Evolutionary conservation across 1,140 invertebrate genomes (phyloP).

Genomic region (Drosophila truncata): DNA sequence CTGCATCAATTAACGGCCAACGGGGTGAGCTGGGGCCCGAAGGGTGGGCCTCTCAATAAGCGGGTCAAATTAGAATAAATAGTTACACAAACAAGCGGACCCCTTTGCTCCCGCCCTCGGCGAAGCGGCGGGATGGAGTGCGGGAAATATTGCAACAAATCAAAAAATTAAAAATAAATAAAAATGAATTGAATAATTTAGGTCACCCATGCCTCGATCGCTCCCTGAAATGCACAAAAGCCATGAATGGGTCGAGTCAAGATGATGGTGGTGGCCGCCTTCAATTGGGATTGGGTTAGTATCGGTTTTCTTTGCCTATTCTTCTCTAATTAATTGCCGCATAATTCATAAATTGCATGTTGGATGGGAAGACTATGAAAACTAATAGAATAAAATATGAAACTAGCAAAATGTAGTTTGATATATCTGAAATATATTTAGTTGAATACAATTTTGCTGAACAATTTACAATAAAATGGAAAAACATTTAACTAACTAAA

Average conservation of each 20-base stretch:
- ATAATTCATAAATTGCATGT: constrained; percentile 73
- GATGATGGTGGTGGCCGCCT: constrained; percentile 28
- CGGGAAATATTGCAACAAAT: constrained; percentile 76
- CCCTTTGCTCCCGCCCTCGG: constrained; percentile 51
- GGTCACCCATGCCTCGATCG: constrained; percentile 64
- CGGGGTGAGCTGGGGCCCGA: constrained; percentile 43
- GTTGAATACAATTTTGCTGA: background rate
- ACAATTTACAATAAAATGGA: background rate
- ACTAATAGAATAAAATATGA: background rate
- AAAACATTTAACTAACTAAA: background rate
- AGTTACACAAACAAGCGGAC: constrained; percentile 82
- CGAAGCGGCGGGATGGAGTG: background rate
- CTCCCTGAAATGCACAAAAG: constrained; percentile 21
- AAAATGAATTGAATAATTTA: constrained; percentile 85
- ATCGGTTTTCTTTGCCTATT: constrained; percentile 26
- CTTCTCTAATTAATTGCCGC: constrained; percentile 69
- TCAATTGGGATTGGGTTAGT: constrained; percentile 30
- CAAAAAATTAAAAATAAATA: constrained; percentile 85
- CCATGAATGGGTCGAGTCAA: constrained; percentile 41
- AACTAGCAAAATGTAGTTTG: background rate
- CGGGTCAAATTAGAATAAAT: constrained; percentile 85
- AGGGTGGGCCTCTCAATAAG: constrained; percentile 63
- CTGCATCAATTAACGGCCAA: constrained; percentile 70
- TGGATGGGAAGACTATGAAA: background rate
- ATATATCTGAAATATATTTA: background rate